Evolutionary conservation across 2,888 invertebrate genomes (phyloP), one percentile per base, ranked within the genome.

Genomic region (Anodontia alba): DNA sequence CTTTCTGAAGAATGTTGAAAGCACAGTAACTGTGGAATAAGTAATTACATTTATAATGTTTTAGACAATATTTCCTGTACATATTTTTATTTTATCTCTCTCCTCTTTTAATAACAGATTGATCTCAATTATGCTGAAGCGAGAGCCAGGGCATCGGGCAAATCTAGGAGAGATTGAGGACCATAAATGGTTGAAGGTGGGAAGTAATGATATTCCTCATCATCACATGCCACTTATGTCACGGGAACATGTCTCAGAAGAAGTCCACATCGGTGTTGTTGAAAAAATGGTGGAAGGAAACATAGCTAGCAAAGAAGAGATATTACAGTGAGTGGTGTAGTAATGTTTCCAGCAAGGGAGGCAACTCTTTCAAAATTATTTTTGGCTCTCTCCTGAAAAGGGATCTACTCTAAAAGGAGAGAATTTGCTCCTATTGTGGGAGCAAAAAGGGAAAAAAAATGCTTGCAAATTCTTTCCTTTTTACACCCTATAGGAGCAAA

Each of bases 261-360:
- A 98, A 74, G 98, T 99, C 94, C 98, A 98, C 93, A 96, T 97
- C 87, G 96, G 97, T 83, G 98, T 99, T 89, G 96, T 99, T 86
- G 98, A 98, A 91, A 98, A 97, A 95, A 99, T 99, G 97, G 98
- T 98, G 33, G 98, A 97, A 93, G 99, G 99, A 76, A 97, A 97
- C 91, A 98, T 99, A 83, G 99, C 98, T 76, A 96, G 97, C 75
- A 98, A 98, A 95, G 99, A 99, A 93, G 97, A 98, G 94, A 99
- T 99, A 89, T 95, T 97, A 90, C 97, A 98, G 97, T 97, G 94
- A 83, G 87, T 86, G 5, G 49, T 15, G 49, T n/a, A 15, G 12
- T 49, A 5, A 38, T 8, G 12, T 38, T 38, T 38, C 38, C 38
- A 38, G n/a, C n/a, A n/a, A n/a, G n/a, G n/a, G n/a, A n/a, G n/a